Conservation (phyloP, 2,797 vertebrate species). For the Manis javanica region DNA sequence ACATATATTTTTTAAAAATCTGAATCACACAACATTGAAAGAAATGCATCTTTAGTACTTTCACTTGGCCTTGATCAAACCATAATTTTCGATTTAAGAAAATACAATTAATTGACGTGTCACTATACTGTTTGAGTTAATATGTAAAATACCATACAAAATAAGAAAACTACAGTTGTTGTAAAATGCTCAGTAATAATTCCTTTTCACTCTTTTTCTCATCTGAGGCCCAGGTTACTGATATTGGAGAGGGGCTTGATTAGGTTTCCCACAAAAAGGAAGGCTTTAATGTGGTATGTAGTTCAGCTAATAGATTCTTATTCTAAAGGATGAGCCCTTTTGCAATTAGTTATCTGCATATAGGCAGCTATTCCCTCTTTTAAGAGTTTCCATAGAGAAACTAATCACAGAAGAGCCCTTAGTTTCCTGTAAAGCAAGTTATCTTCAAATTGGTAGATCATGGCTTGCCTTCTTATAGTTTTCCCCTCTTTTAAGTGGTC, state of each 20-base stretch:
- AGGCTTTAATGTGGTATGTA: neutral
- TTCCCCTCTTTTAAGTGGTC: neutral
- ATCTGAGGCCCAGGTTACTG: neutral
- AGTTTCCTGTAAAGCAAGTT: neutral
- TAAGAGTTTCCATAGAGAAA: neutral
- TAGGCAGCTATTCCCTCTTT: neutral
- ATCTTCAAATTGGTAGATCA: neutral
- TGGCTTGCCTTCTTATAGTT: neutral
- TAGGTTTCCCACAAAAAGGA: neutral
- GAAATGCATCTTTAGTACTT: neutral
- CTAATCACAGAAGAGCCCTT: neutral
- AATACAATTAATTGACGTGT: conserved; percentile 1
- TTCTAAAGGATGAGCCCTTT: neutral
- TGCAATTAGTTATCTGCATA: neutral
- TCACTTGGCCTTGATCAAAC: neutral
- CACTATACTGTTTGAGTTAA: neutral
- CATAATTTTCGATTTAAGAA: conserved; percentile 16
- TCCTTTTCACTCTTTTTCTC: neutral
- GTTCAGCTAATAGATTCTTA: neutral
- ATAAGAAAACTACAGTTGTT: neutral
- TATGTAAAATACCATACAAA: neutral
- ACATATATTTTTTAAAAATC: neutral
- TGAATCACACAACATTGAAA: neutral
- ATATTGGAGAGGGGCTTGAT: neutral
- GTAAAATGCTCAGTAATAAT: neutral